These are phyloP conservation scores for Zaprionus africanus DNA, from an alignment of 1,140 invertebrate species.

Conservation along the genomic window DNA sequence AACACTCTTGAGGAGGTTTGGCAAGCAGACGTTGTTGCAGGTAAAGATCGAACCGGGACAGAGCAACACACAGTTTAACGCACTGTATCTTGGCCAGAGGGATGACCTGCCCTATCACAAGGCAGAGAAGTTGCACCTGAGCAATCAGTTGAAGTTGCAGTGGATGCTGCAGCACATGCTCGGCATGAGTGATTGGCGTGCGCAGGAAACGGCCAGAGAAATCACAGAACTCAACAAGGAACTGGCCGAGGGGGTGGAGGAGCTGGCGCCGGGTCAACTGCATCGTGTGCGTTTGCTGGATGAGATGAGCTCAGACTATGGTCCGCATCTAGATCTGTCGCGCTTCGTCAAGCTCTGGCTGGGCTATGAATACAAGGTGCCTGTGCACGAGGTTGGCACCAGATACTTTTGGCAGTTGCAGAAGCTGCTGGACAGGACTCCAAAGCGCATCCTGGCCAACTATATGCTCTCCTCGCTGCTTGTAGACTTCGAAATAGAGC, in stretches of 20 bases:
- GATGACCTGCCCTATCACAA: slow-evolving; percentile 40
- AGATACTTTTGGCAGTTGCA: slow-evolving; percentile 84
- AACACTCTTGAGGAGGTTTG: slow-evolving; percentile 86
- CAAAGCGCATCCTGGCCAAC: slow-evolving; percentile 86
- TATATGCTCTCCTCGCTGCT: slow-evolving; percentile 89
- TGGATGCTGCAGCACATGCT: slow-evolving; percentile 41
- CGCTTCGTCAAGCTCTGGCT: slow-evolving; percentile 64
- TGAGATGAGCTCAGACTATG: slow-evolving; percentile 60
- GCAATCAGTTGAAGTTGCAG: slow-evolving; percentile 17
- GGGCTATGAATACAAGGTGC: slow-evolving; percentile 60
- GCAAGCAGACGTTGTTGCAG: slow-evolving; percentile 85
- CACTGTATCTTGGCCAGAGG: slow-evolving; percentile 66
- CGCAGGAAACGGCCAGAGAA: slow-evolving; percentile 41
- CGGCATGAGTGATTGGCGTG: slow-evolving; percentile 38
- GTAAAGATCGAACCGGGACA: slow-evolving; percentile 58
- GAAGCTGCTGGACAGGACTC: slow-evolving; percentile 82
- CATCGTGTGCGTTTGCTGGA: slow-evolving; percentile 54
- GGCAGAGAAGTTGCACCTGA: slow-evolving; percentile 14
- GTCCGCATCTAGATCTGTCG: slow-evolving; percentile 79
- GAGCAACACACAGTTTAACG: slow-evolving; percentile 62
- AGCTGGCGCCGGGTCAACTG: slow-evolving; percentile 48
- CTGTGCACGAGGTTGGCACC: slow-evolving; percentile 68
- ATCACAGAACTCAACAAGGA: slow-evolving; percentile 33
- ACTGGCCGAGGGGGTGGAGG: slow-evolving; percentile 36
- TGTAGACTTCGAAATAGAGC: slow-evolving; percentile 53